These are phyloP conservation scores for Copidosoma aretas DNA, from an alignment of 2,888 invertebrate species.

Conservation along the genomic window DNA sequence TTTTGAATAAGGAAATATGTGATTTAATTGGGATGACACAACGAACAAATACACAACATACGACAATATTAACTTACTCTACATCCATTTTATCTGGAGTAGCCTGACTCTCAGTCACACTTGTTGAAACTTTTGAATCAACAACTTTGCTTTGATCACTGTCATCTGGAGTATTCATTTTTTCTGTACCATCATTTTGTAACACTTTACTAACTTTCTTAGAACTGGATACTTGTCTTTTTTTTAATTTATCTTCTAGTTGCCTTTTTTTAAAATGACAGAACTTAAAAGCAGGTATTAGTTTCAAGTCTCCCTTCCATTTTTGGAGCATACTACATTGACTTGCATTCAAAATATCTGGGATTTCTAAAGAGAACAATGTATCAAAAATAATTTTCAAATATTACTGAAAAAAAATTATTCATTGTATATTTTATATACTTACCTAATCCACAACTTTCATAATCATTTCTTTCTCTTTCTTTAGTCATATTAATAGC, in stretches of 20 bases:
- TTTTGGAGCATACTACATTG: constrained; percentile 69
- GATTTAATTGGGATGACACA: neutral
- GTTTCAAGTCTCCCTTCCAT: constrained; percentile 75
- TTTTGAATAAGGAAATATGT: no score
- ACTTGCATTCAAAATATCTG: constrained; percentile 70
- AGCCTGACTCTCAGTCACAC: neutral
- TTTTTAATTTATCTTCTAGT: constrained; percentile 55
- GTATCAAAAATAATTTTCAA: neutral
- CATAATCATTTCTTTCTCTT: constrained; percentile 76
- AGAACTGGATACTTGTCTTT: constrained; percentile 45
- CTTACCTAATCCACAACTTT: constrained; percentile 74
- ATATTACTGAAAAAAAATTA: neutral
- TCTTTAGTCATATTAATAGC: constrained; percentile 79
- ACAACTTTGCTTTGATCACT: neutral
- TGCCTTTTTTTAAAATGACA: constrained; percentile 66
- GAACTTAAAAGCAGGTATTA: constrained; percentile 72
- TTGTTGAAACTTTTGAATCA: neutral
- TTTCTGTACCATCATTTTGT: no score
- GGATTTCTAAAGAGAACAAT: constrained; percentile 71
- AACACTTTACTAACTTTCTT: neutral
- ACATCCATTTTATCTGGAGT: constrained; percentile 36
- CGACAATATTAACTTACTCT: constrained; percentile 34
- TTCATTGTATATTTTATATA: constrained; percentile 8
- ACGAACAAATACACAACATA: neutral
- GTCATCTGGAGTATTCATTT: neutral